Evolutionary conservation across 2,113 vertebrate genomes (phyloP).

Genomic region (Gasterosteus aculeatus): DNA sequence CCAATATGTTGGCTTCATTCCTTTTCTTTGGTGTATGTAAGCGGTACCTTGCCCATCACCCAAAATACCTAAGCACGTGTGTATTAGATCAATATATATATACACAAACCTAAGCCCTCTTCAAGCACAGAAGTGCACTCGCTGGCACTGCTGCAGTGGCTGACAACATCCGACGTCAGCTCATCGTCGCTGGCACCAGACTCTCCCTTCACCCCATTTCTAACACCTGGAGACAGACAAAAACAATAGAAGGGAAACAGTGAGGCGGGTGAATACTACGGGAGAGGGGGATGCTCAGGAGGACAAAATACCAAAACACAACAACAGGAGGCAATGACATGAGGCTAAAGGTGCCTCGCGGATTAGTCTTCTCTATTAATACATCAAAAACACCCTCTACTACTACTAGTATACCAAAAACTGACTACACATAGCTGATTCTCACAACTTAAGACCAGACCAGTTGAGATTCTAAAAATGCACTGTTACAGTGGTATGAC

Average conservation of each 20-base stretch:
- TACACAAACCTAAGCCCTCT: slow-evolving; percentile 83
- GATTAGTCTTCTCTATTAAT: background rate
- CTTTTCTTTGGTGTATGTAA: background rate
- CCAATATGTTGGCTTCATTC: background rate
- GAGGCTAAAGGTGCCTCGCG: too few relatives aligned
- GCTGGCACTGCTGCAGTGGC: slow-evolving; percentile 91
- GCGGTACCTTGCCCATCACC: background rate
- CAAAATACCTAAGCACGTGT: background rate
- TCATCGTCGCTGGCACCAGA: slow-evolving; percentile 92
- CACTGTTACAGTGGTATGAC: background rate
- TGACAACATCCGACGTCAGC: slow-evolving; percentile 87
- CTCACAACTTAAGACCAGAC: background rate
- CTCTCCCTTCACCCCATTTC: slow-evolving; percentile 84
- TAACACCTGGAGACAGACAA: slow-evolving; percentile 70
- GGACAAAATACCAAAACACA: background rate
- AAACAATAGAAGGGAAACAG: background rate
- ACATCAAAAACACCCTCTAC: too few relatives aligned
- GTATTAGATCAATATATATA: background rate
- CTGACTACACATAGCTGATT: background rate
- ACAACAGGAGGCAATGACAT: background rate
- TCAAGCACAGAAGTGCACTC: slow-evolving; percentile 86
- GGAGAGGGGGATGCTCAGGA: background rate
- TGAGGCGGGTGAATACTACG: background rate
- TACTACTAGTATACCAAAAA: background rate
- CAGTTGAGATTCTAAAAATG: background rate